Conservation (phyloP, 2,113 vertebrate genomes). For the Oxyura jamaicensis region DNA sequence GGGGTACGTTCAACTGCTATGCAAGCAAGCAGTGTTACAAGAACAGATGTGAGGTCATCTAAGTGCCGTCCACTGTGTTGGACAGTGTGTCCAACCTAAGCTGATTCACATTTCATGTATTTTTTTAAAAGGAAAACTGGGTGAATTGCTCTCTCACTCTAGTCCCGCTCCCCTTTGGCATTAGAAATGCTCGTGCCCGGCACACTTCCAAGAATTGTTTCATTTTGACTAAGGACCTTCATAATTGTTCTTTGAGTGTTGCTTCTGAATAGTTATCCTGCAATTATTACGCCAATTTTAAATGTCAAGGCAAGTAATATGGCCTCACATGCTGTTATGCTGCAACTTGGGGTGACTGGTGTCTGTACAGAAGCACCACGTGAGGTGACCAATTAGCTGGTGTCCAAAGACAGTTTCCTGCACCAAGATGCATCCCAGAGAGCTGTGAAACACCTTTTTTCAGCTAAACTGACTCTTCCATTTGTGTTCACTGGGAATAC, state of each 20-base stretch:
- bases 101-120: not conserved
- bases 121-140: not conserved
- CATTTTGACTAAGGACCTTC: not conserved
- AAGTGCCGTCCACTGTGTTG: not conserved
- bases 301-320: not conserved
- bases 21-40: not conserved
- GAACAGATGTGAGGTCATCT: not conserved
- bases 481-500: not conserved
- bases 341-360: not conserved
- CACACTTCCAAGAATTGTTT: not conserved
- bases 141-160: not conserved
- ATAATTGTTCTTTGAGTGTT: not conserved
- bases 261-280: not conserved
- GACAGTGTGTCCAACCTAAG: not conserved
- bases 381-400: not conserved
- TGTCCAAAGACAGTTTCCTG: not conserved
- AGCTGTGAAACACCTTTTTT: not conserved
- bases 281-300: not conserved
- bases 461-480: not conserved
- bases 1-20: not conserved
- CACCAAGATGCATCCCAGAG: not conserved
- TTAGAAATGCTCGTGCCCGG: not conserved
- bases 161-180: not conserved
- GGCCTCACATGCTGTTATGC: not conserved
- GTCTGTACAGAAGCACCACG: not conserved